Base-by-base conservation (phyloP, 1,140 invertebrate species). In the Drosophila albomicans region DNA sequence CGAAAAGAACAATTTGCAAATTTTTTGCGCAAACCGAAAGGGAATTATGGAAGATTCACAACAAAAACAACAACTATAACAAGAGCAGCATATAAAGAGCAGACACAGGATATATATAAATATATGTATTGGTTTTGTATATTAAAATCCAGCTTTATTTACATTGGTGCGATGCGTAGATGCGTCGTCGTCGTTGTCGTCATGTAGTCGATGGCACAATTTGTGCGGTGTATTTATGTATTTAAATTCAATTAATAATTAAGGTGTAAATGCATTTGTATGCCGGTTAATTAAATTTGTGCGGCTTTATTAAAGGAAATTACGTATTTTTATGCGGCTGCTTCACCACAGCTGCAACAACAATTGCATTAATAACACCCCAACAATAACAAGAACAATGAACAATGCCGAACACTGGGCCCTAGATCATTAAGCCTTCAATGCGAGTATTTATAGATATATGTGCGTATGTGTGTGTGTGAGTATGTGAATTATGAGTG, bases 221-320 rank as follows among this genome's bases (percentile, higher is more conserved):
- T 64, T 46, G 79, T 64, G 43, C 48, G 61, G 68, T 68, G 72
- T 82, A 73, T 87, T 87, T 82, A 87, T 88, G 79, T 87, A 88
- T 88, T 88, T 89, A 86, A 89, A 91, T 77, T 91, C 88, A 91
- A 91, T 91, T 91, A 91, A 91, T 85, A 91, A 91, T 91, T 90
- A 91, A 91, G 90, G 86, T 90, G 79, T 91, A 91, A 91, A 91
- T 91, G 84, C 85, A 91, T 91, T 91, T 90, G 84, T 82, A 76
- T 75, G 84, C 69, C 71, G 84, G 91, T 88, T 91, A 91, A 91
- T 91, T 91, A 91, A 91, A 91, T 89, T 89, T 89, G 86, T 89
- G 85, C 81, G 85, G 85, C 85, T 89, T 89, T 89, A 89, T 89
- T 89, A 89, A 89, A 89, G 81, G 78, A 89, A 89, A 85, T 89